Evolutionary conservation across 1,140 invertebrate genomes (phyloP).

Genomic region (Orussus abietinus): DNA sequence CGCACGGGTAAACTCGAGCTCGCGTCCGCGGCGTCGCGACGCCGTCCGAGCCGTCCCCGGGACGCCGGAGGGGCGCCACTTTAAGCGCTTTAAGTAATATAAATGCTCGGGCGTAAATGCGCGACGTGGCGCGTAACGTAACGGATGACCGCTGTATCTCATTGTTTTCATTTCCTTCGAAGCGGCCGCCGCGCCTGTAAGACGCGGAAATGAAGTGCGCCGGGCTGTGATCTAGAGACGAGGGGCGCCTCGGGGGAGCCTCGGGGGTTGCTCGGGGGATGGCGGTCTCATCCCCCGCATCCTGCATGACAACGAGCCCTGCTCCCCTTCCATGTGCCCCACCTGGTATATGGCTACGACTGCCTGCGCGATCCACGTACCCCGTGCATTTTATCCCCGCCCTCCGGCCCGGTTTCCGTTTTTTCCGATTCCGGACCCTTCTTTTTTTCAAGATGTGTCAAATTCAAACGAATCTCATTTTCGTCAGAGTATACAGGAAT

Average conservation of each 20-base stretch:
- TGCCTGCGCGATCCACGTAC: too few species aligned
- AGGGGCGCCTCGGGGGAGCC: slow-evolving; percentile 3
- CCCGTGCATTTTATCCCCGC: slow-evolving; percentile 41
- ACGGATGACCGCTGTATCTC: slow-evolving; percentile 31
- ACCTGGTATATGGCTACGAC: too few species aligned
- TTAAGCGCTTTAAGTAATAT: slow-evolving; percentile 22
- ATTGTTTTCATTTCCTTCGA: slow-evolving; percentile 31
- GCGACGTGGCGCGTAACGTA: slow-evolving; percentile 19
- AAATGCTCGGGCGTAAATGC: slow-evolving; percentile 10
- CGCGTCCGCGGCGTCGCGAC: too few species aligned
- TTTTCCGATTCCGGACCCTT: too few species aligned
- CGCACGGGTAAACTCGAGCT: too few species aligned
- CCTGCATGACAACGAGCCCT: slow-evolving; percentile 26
- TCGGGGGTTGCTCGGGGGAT: slow-evolving; percentile 14
- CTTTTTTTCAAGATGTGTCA: too few species aligned
- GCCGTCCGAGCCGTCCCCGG: too few species aligned
- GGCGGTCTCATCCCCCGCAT: slow-evolving; percentile 18
- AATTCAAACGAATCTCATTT: too few species aligned
- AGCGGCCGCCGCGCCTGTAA: slow-evolving; percentile 22
- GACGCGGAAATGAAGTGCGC: slow-evolving; percentile 40
- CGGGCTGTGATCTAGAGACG: slow-evolving; percentile 21
- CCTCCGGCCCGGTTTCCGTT: too few species aligned
- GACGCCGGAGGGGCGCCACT: too few species aligned
- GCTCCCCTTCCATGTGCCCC: neutral
- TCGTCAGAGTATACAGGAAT: too few species aligned